Conservation (phyloP, 2,113 vertebrate species). For the Atrichornis clamosus region DNA sequence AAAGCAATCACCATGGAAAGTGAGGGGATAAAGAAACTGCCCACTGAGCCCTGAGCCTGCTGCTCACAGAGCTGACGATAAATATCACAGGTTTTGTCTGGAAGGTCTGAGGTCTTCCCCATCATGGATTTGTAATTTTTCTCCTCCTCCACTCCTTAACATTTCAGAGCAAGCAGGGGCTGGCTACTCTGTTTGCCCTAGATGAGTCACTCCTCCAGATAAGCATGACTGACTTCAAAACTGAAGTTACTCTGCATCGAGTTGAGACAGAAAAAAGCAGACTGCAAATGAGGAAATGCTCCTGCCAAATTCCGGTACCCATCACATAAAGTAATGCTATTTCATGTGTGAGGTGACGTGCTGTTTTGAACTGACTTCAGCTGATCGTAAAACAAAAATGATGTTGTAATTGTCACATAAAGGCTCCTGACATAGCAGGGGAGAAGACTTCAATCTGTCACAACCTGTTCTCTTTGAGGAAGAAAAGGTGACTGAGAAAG, state of each 20-base stretch:
- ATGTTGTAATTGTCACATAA: conserved; percentile 65
- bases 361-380: conserved; percentile 63
- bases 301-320: conserved; percentile 47
- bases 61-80: rapidly evolving
- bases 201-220: conserved; percentile 60
- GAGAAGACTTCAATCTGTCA: conserved; percentile 55
- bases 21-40: background rate
- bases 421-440: conserved; percentile 52
- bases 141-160: background rate
- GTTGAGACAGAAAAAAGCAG: conserved; percentile 47
- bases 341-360: conserved; percentile 50
- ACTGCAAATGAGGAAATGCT: conserved; percentile 36
- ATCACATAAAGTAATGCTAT: conserved; percentile 29
- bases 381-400: conserved; percentile 64
- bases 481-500: conserved; percentile 62
- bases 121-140: background rate
- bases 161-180: background rate
- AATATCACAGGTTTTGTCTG: conserved; percentile 2
- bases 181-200: conserved; percentile 33
- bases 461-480: conserved; percentile 57
- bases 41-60: background rate
- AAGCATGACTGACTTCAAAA: conserved; percentile 57
- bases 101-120: background rate
- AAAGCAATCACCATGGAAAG: background rate
- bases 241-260: background rate